Evolutionary conservation across 2,888 invertebrate genomes (phyloP), one percentile per base, ranked within the genome.

Genomic region (Oligia latruncula): DNA sequence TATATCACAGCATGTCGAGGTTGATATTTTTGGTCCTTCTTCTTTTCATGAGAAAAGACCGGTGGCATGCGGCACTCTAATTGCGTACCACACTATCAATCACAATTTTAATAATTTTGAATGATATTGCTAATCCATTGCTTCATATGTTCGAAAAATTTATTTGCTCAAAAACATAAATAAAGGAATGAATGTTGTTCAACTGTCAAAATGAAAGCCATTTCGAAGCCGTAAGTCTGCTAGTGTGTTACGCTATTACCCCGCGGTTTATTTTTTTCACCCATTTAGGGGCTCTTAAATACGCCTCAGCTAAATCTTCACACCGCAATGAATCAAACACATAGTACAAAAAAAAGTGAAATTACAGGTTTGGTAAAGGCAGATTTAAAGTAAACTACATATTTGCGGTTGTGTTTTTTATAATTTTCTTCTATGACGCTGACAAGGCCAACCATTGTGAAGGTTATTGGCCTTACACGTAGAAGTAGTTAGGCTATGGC

Each of bases 1-100:
- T 81, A 68, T 58, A 49, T 74, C 81, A 17, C 68, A n/a, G 55
- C 23, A 74, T 68, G 49, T 64, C 17, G 81, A 81, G 49, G 68
- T 68, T 81, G 15, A 40, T 52, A 35, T 77, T n/a, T 23, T 60
- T 35, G 62, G 43, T 11, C 66, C n/a, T 68, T 71, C 72, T 77
- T 75, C 43, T 68, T 80, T 49, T 68, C 2, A n/a, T 40, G 35
- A 55, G 52, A 23, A 9, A 46, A 49, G 23, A 35, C 9, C 23
- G 29, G 29, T 1, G 29, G 29, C 29, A 29, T 29, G 29, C 29
- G 29, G 29, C 29, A 29, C 29, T 1, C 4, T 58, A 9, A 58
- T 23, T 58, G 55, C 20, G 20, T 23, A 23, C 9, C 55, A 20
- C 58, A 23, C 8, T 58, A 55, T 23, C 20, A 23, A 55, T 23